phyloP scores from a whole-genome alignment of 92 coral and sea anemone species.

The Epizoanthus ramosus region DNA sequence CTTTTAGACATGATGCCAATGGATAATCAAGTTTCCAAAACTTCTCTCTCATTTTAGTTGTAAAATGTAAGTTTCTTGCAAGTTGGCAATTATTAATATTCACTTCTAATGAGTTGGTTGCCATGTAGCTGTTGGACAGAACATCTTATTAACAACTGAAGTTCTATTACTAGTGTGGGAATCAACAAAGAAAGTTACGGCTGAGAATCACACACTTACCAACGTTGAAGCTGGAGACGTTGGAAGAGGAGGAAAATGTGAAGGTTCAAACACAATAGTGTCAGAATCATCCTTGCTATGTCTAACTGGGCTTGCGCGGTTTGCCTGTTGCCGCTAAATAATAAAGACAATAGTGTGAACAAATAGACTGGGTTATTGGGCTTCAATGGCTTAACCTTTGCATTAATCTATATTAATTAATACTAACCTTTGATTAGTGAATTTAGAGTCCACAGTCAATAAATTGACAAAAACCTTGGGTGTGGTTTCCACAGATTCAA shows the following conservation, averaged over 20 bases:
- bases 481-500: too few species aligned
- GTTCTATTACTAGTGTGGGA: neutral
- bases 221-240: slow-evolving; percentile 61
- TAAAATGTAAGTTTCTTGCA: too few species aligned
- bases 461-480: too few species aligned
- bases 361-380: neutral
- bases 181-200: too few species aligned
- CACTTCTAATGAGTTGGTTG: too few species aligned
- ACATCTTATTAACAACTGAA: neutral
- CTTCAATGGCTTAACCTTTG: neutral
- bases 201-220: slow-evolving; percentile 38
- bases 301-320: slow-evolving; percentile 81
- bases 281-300: slow-evolving; percentile 98
- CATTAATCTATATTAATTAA: neutral
- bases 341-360: neutral
- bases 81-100: too few species aligned
- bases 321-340: slow-evolving; percentile 77
- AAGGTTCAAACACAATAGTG: slow-evolving; percentile 80
- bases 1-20: too few species aligned
- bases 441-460: too few species aligned
- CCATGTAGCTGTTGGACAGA: too few species aligned
- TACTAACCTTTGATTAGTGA: too few species aligned
- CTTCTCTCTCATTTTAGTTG: too few species aligned
- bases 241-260: slow-evolving; percentile 96
- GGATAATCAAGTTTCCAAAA: too few species aligned